Base-by-base conservation (phyloP, 2,797 vertebrate genomes). In the Carapus acus region DNA sequence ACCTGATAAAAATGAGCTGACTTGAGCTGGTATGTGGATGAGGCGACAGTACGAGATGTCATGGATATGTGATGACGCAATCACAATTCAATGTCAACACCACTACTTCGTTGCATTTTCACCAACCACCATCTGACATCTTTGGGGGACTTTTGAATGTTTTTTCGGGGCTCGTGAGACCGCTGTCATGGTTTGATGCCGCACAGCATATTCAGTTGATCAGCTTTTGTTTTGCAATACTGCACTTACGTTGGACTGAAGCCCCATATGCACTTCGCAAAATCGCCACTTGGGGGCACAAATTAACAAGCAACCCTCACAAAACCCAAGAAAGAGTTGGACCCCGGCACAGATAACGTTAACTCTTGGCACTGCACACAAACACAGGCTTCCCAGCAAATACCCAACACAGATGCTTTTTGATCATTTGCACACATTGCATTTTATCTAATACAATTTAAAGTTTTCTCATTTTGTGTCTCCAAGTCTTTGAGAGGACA, bases 241-340 rank as follows among this genome's bases (percentile, higher is more conserved):
- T 36, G 52, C 12, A 33, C 42, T 34, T 27, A 46, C 12, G 15
- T 51, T 49, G 20, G 37, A 17, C 31, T 44, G 23, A 52, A 63
- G 11, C 22, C n/a, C 19, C 23, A 34, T 22, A 27, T 78, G 79
- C 63, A 84, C 29, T 76, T 67, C 43, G 21, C 19, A 19, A 2
- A 65, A 38, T 51, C 2, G 13, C 84, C 88, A 87, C 82, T 71
- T 81, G 88, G 81, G 81, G 88, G 87, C 85, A 84, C 73, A 81
- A 70, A 78, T 75, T 69, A 87, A 83, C 81, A 83, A 85, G 75
- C 54, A 80, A 83, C 73, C 58, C 31, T 62, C 49, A 34, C 21
- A 48, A 33, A 55, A 66, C 43, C 38, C 60, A 58, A 54, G 55
- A 38, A 59, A 62, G 67, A 72, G 56, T 48, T 75, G 50, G 51